phyloP scores from a whole-genome alignment of 2,113 vertebrate species.

The Pheucticus melanocephalus region DNA sequence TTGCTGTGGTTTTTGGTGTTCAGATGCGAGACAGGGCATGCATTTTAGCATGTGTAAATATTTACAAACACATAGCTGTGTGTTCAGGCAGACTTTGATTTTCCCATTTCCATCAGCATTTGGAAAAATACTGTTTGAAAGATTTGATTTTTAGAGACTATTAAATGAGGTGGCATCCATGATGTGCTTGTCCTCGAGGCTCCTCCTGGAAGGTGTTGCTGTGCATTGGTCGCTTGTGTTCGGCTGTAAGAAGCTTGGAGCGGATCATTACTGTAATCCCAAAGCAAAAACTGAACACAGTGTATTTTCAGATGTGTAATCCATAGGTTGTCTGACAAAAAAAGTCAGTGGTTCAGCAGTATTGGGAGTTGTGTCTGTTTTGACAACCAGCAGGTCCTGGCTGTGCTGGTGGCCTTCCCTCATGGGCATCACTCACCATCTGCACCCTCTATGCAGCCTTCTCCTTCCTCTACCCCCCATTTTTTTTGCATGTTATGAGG shows the following conservation, averaged over 20 bases:
- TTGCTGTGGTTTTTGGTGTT: background rate
- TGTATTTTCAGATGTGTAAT: constrained; percentile 34
- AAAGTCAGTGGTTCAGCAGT: background rate
- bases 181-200: background rate
- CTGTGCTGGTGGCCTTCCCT: background rate
- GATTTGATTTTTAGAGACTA: background rate
- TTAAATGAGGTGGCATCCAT: background rate
- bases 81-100: background rate
- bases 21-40: background rate
- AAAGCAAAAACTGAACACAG: background rate
- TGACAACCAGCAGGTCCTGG: background rate
- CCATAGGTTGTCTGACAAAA: background rate
- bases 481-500: background rate
- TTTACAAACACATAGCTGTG: background rate
- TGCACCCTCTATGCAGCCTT: background rate
- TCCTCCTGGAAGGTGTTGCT: background rate
- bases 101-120: background rate
- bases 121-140: background rate
- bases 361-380: background rate
- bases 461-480: background rate
- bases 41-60: background rate
- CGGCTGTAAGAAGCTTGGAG: background rate
- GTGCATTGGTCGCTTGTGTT: rapidly evolving
- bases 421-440: rapidly evolving
- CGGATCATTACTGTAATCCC: background rate